Base-by-base conservation (phyloP, 2,888 invertebrate genomes). In the Ochropleura plecta region DNA sequence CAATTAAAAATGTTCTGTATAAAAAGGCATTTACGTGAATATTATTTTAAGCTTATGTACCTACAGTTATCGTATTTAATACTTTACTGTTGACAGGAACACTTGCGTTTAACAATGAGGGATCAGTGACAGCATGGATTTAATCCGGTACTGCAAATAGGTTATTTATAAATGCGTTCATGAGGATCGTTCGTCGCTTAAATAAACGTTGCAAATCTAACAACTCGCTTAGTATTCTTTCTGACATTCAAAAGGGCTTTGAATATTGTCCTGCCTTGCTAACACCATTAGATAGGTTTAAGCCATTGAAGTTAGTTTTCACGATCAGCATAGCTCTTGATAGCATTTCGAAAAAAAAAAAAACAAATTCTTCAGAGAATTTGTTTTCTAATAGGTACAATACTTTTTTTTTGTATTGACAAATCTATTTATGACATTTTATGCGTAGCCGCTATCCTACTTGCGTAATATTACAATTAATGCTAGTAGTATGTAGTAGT, bases 1-100 rank as follows among this genome's bases (percentile, higher is more conserved):
- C 18, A 44, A n/a, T n/a, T 30, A 44, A n/a, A 79, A 30, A 57
- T 10, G 5, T 14, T 44, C n/a, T 72, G 12, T 73, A 64, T 14
- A 42, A 20, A 40, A 30, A 62, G 30, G 53, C n/a, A 64, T 53
- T 42, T 18, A 55, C 18, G 53, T 63, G 10, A 57, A 57, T 55
- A 74, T 55, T 74, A 69, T 62, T 44, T 30, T 66, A 40, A 18
- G 48, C 51, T 55, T 46, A n/a, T n/a, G n/a, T n/a, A n/a, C n/a
- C n/a, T n/a, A 73, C 65, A 66, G 53, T 40, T 79, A 30, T 62
- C 40, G 59, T 60, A 42, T 75, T 75, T 12, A 46, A 75, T 79
- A 78, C 59, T 20, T 0, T 12, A 60, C 18, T 59, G 44, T n/a
- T 30, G n/a, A 63, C 53, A 73, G 73, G 68, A 81, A 81, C 78